Evolutionary conservation across 2,113 vertebrate genomes (phyloP).

Genomic region (Embiotoca jacksoni): DNA sequence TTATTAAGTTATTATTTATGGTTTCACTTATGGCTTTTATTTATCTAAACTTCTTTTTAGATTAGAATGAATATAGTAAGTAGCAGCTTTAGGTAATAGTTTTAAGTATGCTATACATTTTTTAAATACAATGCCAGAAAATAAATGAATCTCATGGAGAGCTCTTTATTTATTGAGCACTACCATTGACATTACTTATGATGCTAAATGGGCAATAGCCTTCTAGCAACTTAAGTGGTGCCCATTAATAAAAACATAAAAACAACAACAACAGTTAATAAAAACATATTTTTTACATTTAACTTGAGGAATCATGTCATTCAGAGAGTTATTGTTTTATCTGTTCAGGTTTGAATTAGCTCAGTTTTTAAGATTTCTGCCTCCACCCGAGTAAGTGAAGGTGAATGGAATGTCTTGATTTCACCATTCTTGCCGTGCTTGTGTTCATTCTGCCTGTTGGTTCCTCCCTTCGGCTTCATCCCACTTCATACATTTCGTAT

Average conservation of each 20-base stretch:
- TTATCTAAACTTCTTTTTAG: background rate
- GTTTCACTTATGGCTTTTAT: background rate
- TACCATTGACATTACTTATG: background rate
- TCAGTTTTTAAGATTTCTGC: background rate
- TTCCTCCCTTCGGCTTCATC: too few relatives aligned
- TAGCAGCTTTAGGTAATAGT: background rate
- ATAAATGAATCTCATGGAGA: background rate
- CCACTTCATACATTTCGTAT: too few relatives aligned
- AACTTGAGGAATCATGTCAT: too few relatives aligned
- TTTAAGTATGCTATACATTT: background rate
- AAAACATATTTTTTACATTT: too few relatives aligned
- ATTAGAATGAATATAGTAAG: background rate
- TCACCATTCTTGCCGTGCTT: too few relatives aligned
- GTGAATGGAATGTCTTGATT: background rate
- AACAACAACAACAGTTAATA: too few relatives aligned
- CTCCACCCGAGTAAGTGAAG: background rate
- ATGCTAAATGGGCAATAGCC: too few relatives aligned
- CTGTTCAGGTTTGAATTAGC: background rate
- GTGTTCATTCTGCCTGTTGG: too few relatives aligned
- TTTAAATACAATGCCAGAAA: background rate
- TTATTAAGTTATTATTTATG: slow-evolving; percentile 1
- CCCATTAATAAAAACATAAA: too few relatives aligned
- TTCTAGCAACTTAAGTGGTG: too few relatives aligned
- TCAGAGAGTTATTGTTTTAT: too few relatives aligned
- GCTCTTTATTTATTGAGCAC: background rate